Conservation (phyloP, 2,888 invertebrate species). For the Tetramorium bicarinatum region DNA sequence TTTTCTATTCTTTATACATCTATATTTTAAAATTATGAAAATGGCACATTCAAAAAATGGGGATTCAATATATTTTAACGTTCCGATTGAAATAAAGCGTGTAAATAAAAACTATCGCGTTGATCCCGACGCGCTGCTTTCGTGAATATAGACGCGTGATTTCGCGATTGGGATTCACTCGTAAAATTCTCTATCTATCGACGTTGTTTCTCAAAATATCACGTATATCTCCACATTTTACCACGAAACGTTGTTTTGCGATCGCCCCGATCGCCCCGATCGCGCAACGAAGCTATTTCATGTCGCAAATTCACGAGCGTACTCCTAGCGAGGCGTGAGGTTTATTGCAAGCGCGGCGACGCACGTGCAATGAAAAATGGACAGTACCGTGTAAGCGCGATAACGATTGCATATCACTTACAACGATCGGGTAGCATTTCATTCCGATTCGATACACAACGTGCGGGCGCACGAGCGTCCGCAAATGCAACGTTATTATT, state of each 20-base stretch:
- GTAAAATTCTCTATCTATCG: slow-evolving; percentile 8
- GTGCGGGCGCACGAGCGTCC: not conserved
- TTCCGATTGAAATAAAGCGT: not conserved
- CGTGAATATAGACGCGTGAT: not conserved
- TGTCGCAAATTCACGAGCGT: slow-evolving; percentile 19
- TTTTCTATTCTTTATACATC: not conserved
- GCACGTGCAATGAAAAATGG: slow-evolving; percentile 41
- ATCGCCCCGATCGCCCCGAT: slow-evolving; percentile 14
- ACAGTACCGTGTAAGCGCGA: slow-evolving; percentile 37
- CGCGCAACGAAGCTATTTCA: slow-evolving; percentile 30
- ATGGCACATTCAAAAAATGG: not conserved
- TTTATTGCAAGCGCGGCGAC: slow-evolving; percentile 43
- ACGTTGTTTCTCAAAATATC: slow-evolving; percentile 26
- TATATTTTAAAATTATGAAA: not conserved
- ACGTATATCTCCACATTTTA: slow-evolving; percentile 4
- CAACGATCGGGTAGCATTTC: slow-evolving; percentile 48
- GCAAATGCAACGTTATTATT: slow-evolving; percentile 39
- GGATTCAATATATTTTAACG: not conserved
- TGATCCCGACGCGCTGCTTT: not conserved
- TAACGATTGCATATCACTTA: slow-evolving; percentile 49
- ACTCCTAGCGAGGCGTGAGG: slow-evolving; percentile 1
- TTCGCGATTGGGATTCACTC: not conserved
- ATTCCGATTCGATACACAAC: slow-evolving; percentile 22
- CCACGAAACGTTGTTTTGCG: slow-evolving; percentile 24
- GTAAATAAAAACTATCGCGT: not conserved